Base-by-base conservation (phyloP, 2,797 vertebrate genomes). In the Esox masquinongy region DNA sequence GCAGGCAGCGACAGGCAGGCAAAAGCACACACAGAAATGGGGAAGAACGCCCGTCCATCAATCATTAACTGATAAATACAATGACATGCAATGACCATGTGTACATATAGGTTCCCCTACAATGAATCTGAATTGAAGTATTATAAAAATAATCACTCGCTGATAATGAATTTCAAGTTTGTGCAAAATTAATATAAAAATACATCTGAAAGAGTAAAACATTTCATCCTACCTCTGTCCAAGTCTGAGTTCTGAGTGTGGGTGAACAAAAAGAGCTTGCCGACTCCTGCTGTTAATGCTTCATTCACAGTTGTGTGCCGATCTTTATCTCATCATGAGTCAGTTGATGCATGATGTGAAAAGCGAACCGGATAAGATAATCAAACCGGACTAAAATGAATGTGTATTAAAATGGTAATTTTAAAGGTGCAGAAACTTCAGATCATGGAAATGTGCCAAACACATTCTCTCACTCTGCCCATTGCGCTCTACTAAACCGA, bases 161-260 rank as follows among this genome's bases (percentile, higher is more conserved):
- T 34, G 64, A 67, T 34, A 67, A 15, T 34, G 31, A 19, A 67
- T 67, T 7, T 67, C 64, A 29, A 4, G 26, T 31, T 31, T 8
- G 31, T 9, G 16, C 29, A 67, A n/a, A n/a, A 11, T 59, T 59
- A 59, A 22, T 22, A 16, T 9, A 67, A 34, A 19, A 34, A 67
- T 34, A 6, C 1, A 66, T 16, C 24, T 66, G 26, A 66, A 34
- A 7, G 31, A 24, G 29, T 39, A 50, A 59, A 22, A 9, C n/a
- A 71, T 31, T 43, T 70, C 6, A 49, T 61, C 56, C 22, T 61
- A 61, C 56, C 56, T 47, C 43, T 61, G 22, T 61, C 56, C n/a
- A 61, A 61, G 56, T 6, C 8, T 24, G 22, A 24, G 56, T 14
- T 61, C 22, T 61, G 56, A 24, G 22, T 26, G 56, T 61, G 24